Base-by-base conservation (phyloP, 2,113 vertebrate species). In the Xenopus borealis region DNA sequence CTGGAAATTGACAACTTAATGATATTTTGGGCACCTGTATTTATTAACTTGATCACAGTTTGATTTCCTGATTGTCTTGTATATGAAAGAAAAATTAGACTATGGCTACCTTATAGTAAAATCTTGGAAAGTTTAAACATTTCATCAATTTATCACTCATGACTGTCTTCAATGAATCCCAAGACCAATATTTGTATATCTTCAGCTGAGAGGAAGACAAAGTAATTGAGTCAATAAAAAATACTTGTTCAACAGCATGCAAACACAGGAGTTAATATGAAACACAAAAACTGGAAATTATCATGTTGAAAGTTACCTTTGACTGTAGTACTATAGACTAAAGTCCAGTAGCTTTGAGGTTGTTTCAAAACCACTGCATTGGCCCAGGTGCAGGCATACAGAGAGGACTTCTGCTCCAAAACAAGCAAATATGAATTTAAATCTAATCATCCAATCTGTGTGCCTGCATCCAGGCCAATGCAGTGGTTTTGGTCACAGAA, bases 1-100 rank as follows among this genome's bases (percentile, higher is more conserved):
- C 79, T 71, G 64, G 71, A 71, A 83, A 81, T 81, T 72, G 81
- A 79, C 85, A 86, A 86, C 71, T 74, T 80, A 75, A 71, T 79
- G 66, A 72, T 80, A 71, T 78, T 69, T 78, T 55, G 55, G 67
- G 45, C 27, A 75, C 78, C 16, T 81, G 27, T 75, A 61, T 80
- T 79, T 50, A 81, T 64, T 76, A 40, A 3, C 55, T 63, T 62
- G 78, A 44, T 83, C 78, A 79, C 61, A 52, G 57, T 33, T 13
- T 61, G 80, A 78, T 69, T 72, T 78, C 70, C 50, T 65, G n/a
- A 59, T 47, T 44, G 44, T 59, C 14, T 65, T 73, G 46, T 57
- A 40, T 20, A 14, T 55, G 30, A 17, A 52, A 75, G 68, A 47
- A 44, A 55, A 0, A 0, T 70, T 33, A 64, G 18, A 47, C 23